These are phyloP conservation scores for Campoplex nolae DNA, from an alignment of 2,888 invertebrate genomes.

Conservation along the genomic window DNA sequence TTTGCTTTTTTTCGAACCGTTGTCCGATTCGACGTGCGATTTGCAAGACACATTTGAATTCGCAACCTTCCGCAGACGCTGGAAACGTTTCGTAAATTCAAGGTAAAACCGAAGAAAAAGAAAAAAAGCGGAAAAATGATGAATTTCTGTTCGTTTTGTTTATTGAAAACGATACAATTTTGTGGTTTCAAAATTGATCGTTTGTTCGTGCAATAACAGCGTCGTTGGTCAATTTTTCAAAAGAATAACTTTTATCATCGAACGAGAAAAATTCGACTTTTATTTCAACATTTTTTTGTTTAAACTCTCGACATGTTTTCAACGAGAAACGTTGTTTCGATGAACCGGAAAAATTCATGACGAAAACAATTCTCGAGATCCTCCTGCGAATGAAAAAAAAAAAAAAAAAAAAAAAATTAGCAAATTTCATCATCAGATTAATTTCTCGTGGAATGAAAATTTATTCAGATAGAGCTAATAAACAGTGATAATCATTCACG, in stretches of 20 bases:
- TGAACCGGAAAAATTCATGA: neutral
- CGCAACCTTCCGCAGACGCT: constrained; percentile 17
- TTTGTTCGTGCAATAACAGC: neutral
- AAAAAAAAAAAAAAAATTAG: neutral
- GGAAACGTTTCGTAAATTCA: constrained; percentile 1
- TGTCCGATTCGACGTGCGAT: constrained; percentile 66
- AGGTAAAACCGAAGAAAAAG: neutral
- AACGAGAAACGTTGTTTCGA: neutral
- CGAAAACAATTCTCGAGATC: neutral
- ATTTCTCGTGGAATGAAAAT: neutral
- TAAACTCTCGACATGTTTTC: neutral
- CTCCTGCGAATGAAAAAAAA: neutral
- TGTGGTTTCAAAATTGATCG: neutral
- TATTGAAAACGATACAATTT: neutral
- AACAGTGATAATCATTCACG: constrained; percentile 75
- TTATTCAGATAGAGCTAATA: constrained; percentile 82
- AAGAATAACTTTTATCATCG: too few relatives aligned
- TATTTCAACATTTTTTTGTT: neutral
- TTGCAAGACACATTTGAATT: neutral
- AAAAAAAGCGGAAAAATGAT: neutral
- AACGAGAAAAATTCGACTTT: too few relatives aligned
- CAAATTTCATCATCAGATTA: neutral
- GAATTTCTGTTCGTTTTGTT: neutral
- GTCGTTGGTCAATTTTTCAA: too few relatives aligned
- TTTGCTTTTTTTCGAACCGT: constrained; percentile 66